Evolutionary conservation across 2,113 vertebrate genomes (phyloP), one percentile per base, ranked within the genome.

Genomic region (Phyllostomus hastatus): DNA sequence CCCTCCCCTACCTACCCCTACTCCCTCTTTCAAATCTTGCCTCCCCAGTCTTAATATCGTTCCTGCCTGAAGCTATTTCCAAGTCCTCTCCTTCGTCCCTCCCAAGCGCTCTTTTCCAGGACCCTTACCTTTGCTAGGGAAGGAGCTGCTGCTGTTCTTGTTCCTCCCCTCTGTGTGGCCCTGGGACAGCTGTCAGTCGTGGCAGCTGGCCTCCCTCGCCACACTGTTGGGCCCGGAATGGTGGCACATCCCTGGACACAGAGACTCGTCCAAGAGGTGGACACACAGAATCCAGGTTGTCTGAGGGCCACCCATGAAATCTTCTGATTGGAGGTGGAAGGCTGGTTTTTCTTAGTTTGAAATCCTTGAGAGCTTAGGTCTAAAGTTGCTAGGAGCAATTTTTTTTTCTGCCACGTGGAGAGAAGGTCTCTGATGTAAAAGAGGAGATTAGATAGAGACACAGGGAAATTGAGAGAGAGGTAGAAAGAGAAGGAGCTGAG

Each of bases 381-480:
- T 96, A 16, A 88, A 90, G 90, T 97, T 96, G 70, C 93, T 95
- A 66, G 88, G 86, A 93, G 79, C 69, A 94, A 38, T 94, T 94
- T 95, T 41, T 41, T 41, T 95, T 76, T 78, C 90, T 95, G 82
- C 72, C 61, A 83, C 26, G 33, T 81, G 82, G 24, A 86, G 69
- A 96, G 73, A 92, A 80, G 69, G 75, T 92, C 46, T 90, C 26
- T 96, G 85, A 86, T 83, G 90, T 66, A 83, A 95, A 95, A 88
- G 67, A 95, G 67, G 67, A 15, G 46, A 79, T 89, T 94, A 94
- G 96, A 94, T 93, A 92, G 76, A 94, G 73, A 59, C 24, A 64
- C 19, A 75, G 41, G 75, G 59, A 79, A 76, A 94, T 67, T 89
- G 67, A 82, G 14, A 31, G 83, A 95, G 35, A 75, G 19, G 85